These are phyloP conservation scores for Malacoctenus gilli DNA, from an alignment of 2,797 vertebrate genomes.

Conservation along the genomic window DNA sequence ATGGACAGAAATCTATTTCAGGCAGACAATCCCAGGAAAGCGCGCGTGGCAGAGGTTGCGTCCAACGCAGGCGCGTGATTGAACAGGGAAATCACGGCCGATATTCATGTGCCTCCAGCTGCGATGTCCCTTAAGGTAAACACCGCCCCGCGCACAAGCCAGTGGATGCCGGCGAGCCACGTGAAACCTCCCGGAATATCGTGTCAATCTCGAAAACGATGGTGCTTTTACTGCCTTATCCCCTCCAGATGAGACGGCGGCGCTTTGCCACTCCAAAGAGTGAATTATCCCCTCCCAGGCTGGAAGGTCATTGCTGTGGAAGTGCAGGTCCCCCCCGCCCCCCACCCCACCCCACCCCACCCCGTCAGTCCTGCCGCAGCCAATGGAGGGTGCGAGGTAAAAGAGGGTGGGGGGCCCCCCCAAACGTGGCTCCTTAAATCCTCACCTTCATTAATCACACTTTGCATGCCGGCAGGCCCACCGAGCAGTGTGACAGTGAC, in stretches of 20 bases:
- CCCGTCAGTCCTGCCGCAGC: slow-evolving; percentile 40
- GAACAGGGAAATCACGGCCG: not conserved
- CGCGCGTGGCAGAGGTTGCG: slow-evolving; percentile 1
- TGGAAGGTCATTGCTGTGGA: slow-evolving; percentile 62
- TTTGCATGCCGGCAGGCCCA: slow-evolving; percentile 74
- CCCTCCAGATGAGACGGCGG: slow-evolving; percentile 33
- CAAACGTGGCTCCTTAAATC: slow-evolving; percentile 72
- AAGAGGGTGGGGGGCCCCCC: slow-evolving; percentile 56
- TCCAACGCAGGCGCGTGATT: not conserved
- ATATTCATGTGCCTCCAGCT: slow-evolving; percentile 14
- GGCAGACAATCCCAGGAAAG: slow-evolving; percentile 16
- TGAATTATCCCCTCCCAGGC: slow-evolving; percentile 62
- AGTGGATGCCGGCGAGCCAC: not conserved
- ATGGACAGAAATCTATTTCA: slow-evolving; percentile 15
- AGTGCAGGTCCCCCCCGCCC: slow-evolving; percentile 45
- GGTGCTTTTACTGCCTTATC: slow-evolving; percentile 14
- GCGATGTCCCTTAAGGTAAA: not conserved
- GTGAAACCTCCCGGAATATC: slow-evolving; percentile 6
- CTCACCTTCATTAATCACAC: slow-evolving; percentile 84
- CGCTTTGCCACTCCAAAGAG: slow-evolving; percentile 13
- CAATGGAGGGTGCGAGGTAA: slow-evolving; percentile 56
- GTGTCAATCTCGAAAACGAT: slow-evolving; percentile 15
- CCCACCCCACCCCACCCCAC: too few relatives aligned
- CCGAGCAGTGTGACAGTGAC: slow-evolving; percentile 77
- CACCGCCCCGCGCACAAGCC: not conserved